Base-by-base conservation (phyloP, 2,113 vertebrate genomes). In the Indri indri region DNA sequence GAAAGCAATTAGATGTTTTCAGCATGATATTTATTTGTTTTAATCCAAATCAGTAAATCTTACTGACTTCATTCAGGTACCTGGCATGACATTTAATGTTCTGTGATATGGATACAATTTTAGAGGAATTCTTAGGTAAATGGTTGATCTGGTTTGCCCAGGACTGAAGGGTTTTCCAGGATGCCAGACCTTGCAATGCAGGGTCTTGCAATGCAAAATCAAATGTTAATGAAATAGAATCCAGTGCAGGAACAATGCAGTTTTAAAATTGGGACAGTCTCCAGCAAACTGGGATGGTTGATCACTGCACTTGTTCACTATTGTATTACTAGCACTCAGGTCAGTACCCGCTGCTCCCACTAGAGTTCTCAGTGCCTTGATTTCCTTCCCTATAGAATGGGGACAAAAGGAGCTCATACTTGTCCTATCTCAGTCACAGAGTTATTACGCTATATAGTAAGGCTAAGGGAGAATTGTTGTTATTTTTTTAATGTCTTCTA, bases 211-310 rank as follows among this genome's bases (percentile, higher is more conserved):
- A 98, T 95, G 97, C 97, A 98, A 98, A 98, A 99, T 98, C 98
- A 99, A 98, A 98, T 98, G 98, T 98, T 98, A 98, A 98, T 98
- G 98, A 98, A 98, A 98, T 95, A 97, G 97, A 98, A 98, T 95
- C 97, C 76, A 96, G 95, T 92, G 95, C 94, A 97, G 61, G 97
- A 98, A 97, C 45, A 59, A 96, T 63, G 52, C 32, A 7, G 7
- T 65, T 76, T 90, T 79, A 89, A 77, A 85, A 32, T 61, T 14
- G 13, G 66, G 40, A 77, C 25, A 50, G 32, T 80, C 32, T 88
- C 50, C 30, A 42, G 76, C 40, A 90, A 65, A 40, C 40, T n/a
- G 13, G 30, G 12, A 25, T 79, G 18, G 3, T 20, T 73, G 79
- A 6, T 45, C 13, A 81, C 20, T 14, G 3, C 18, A 10, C 11